Conservation (phyloP, 2,888 invertebrate genomes). For the Stenotaenia linearis region DNA sequence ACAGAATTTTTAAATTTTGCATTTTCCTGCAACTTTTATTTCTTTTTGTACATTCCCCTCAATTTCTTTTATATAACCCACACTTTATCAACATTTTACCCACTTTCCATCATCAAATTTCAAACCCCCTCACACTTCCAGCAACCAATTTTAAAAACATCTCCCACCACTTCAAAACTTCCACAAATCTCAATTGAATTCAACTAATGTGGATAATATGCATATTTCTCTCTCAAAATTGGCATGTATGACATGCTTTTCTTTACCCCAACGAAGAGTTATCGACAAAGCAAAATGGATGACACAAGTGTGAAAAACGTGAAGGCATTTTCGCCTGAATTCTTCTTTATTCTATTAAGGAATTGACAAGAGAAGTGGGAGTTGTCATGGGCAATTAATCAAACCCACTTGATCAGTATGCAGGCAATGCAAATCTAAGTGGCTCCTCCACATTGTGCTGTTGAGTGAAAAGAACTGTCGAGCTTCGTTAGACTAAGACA, state of each 20-base stretch:
- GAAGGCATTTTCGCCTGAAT: neutral
- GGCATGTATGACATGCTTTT: no score
- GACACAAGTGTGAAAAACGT: neutral
- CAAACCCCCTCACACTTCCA: no score
- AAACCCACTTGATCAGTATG: conserved; percentile 21
- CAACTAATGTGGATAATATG: neutral
- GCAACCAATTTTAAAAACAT: no score
- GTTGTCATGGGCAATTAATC: conserved; percentile 28
- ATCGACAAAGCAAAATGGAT: neutral
- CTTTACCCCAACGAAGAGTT: neutral
- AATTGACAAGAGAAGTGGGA: conserved; percentile 20
- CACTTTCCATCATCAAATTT: no score
- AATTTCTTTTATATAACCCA: no score
- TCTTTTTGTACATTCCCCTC: no score
- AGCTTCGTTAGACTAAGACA: conserved; percentile 8
- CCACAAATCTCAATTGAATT: neutral
- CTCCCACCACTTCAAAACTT: no score
- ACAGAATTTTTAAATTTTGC: no score
- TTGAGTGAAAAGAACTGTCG: conserved; percentile 24
- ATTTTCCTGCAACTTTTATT: no score
- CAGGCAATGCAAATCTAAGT: conserved; percentile 28
- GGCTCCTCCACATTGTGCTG: neutral
- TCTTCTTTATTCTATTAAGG: conserved; percentile 21
- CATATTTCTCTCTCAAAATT: neutral
- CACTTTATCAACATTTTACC: no score